A percentile compares a stretch with the other conserved stretches of the same genome.
Evolutionary conservation across 2,113 vertebrate species (phyloP).

Genomic region (Cebus imitator): DNA sequence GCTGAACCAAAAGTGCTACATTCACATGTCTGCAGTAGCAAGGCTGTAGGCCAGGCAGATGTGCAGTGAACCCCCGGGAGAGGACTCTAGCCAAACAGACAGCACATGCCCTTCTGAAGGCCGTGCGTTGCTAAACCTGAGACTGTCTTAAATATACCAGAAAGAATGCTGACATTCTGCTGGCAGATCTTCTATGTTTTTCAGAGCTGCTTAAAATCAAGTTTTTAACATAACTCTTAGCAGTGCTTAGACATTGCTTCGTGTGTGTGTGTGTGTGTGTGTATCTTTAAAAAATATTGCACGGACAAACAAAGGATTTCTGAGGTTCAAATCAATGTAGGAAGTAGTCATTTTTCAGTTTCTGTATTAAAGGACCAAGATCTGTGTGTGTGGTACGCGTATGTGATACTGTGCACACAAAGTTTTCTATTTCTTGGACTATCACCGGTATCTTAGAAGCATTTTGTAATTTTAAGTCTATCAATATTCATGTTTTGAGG

Average conservation of each 20-base stretch:
- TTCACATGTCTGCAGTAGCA: background rate
- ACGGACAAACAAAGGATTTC: background rate
- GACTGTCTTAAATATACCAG: background rate
- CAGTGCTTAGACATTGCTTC: background rate
- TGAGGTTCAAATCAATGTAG: background rate
- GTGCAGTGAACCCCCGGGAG: background rate
- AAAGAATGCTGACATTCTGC: background rate
- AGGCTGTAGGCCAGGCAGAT: background rate
- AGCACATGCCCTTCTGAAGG: rapidly evolving
- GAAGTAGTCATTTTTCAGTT: background rate
- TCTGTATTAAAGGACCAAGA: background rate
- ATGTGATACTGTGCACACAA: rapidly evolving
- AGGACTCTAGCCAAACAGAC: background rate
- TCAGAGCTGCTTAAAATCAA: background rate
- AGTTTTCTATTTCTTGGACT: background rate
- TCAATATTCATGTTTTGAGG: background rate
- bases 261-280: no score
- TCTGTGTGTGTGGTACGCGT: rapidly evolving
- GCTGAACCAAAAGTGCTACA: background rate
- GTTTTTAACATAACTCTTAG: background rate
- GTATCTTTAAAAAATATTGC: background rate
- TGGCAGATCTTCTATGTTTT: background rate
- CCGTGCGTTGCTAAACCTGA: background rate
- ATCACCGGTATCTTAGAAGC: background rate
- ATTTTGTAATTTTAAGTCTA: background rate